Conservation (phyloP, 2,888 invertebrate species). For the Drosophila anceps region DNA sequence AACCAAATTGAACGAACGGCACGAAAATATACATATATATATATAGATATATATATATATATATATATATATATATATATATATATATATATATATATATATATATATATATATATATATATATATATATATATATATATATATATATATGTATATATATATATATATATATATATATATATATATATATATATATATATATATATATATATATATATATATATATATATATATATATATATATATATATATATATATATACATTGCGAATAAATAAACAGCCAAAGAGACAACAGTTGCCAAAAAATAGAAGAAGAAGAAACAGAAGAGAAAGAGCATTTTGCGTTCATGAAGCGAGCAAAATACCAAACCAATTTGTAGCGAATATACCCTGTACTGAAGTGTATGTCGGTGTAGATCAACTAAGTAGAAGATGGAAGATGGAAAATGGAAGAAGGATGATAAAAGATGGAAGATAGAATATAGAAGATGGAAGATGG, state of each 20-base stretch:
- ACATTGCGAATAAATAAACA: constrained; percentile 53
- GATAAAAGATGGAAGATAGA: too few relatives aligned
- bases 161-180: constrained; percentile 40
- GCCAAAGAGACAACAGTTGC: background rate
- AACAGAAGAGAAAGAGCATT: background rate
- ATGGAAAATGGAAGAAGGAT: too few relatives aligned
- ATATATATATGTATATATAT: constrained; percentile 28
- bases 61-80: constrained; percentile 41
- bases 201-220: constrained; percentile 41
- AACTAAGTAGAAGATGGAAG: background rate
- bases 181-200: constrained; percentile 27
- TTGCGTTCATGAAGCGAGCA: constrained; percentile 56
- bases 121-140: constrained; percentile 38
- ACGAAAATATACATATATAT: constrained; percentile 9
- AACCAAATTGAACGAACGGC: constrained; percentile 60
- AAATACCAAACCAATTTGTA: background rate
- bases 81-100: constrained; percentile 27
- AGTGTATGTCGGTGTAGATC: background rate
- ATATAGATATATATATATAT: constrained; percentile 1
- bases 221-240: constrained; percentile 34
- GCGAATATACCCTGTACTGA: background rate
- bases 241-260: constrained; percentile 5
- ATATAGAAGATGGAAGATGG: too few relatives aligned
- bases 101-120: constrained; percentile 32
- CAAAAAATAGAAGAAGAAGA: background rate